Conservation (phyloP, 1,140 invertebrate species). For the Chrysomallon squamiferum region DNA sequence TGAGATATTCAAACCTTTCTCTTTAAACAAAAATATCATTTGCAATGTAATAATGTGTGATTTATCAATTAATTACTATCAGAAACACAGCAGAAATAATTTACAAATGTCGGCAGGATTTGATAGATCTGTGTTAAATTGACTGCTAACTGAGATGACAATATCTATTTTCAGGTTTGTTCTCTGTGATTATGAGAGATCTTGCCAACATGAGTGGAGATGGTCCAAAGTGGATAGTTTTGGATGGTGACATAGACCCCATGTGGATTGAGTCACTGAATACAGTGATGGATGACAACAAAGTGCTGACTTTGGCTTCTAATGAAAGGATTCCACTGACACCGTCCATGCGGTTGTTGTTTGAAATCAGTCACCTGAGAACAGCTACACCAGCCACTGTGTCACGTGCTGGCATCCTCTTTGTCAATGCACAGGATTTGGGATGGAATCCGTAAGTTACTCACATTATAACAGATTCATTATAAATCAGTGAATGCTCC, state of each 20-base stretch:
- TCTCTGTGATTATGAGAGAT: constrained; percentile 96
- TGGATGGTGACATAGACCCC: constrained; percentile 97
- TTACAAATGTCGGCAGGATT: too few relatives aligned
- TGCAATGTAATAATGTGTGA: too few relatives aligned
- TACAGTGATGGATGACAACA: constrained; percentile 72
- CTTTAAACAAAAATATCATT: too few relatives aligned
- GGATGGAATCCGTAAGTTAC: constrained; percentile 93
- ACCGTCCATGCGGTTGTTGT: constrained; percentile 91
- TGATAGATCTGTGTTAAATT: too few relatives aligned
- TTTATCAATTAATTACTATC: too few relatives aligned
- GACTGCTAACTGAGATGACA: too few relatives aligned
- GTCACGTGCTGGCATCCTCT: constrained; percentile 82
- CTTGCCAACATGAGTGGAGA: constrained; percentile 85
- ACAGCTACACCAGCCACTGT: constrained; percentile 97
- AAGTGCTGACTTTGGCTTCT: constrained; percentile 90
- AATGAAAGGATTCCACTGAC: constrained; percentile 95
- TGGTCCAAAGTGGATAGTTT: constrained; percentile 94
- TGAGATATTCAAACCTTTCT: too few relatives aligned
- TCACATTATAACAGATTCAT: background rate
- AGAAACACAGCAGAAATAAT: too few relatives aligned
- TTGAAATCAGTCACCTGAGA: constrained; percentile 94
- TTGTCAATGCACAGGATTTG: constrained; percentile 84
- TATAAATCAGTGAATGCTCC: background rate
- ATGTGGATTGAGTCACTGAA: constrained; percentile 99
- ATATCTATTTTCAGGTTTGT: constrained; percentile 71